phyloP scores from a whole-genome alignment of 2,888 invertebrate species.

The Dorcus hopei region DNA sequence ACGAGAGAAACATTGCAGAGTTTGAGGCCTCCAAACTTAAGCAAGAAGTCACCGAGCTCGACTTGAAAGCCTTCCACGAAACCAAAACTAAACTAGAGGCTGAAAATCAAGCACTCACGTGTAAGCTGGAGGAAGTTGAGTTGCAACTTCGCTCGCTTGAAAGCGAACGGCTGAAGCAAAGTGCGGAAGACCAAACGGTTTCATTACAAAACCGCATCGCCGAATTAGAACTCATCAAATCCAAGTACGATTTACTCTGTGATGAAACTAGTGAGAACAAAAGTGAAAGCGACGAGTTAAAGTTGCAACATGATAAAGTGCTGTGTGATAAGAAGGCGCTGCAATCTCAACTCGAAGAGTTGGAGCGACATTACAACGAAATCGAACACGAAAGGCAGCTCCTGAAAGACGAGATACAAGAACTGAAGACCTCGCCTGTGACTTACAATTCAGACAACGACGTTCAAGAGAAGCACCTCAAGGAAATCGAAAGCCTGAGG shows the following conservation, averaged over 20 bases:
- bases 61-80: slow-evolving; percentile 6
- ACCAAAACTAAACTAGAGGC: slow-evolving; percentile 12
- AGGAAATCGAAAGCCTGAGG: slow-evolving; percentile 30
- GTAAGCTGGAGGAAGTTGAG: too few species aligned
- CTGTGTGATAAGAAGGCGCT: slow-evolving; percentile 29
- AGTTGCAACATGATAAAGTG: slow-evolving; percentile 7
- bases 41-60: slow-evolving; percentile 25
- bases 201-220: neutral
- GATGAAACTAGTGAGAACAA: neutral
- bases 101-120: neutral
- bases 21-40: slow-evolving; percentile 37
- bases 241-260: neutral
- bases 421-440: slow-evolving; percentile 43
- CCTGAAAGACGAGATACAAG: slow-evolving; percentile 44
- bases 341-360: slow-evolving; percentile 36
- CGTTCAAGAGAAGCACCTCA: slow-evolving; percentile 15
- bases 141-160: too few species aligned
- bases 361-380: slow-evolving; percentile 42
- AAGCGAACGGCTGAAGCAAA: neutral
- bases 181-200: slow-evolving; percentile 5
- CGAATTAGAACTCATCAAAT: neutral
- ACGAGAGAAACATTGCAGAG: slow-evolving; percentile 30
- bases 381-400: slow-evolving; percentile 43
- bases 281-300: slow-evolving; percentile 6
- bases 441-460: slow-evolving; percentile 18